phyloP scores from a whole-genome alignment of 1,140 invertebrate species.

The Leptinotarsa texana region DNA sequence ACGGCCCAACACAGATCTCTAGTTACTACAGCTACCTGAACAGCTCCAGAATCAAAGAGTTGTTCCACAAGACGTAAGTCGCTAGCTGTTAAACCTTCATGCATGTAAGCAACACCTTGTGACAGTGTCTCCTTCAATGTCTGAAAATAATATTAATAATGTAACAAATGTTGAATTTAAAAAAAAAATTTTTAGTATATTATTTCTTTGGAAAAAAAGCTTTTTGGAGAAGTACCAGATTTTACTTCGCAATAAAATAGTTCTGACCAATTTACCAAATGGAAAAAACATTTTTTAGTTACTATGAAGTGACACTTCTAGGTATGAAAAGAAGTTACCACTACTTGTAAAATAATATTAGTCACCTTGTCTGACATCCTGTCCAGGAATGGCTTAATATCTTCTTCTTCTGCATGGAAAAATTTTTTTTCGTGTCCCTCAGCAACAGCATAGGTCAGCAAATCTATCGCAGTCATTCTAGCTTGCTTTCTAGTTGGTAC shows the following conservation, averaged over 20 bases:
- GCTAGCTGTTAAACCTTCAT: slow-evolving; percentile 85
- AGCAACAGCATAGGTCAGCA: slow-evolving; percentile 90
- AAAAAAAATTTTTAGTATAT: no score
- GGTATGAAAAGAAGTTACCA: no score
- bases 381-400: slow-evolving; percentile 86
- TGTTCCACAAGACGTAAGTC: slow-evolving; percentile 91
- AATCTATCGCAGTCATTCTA: slow-evolving; percentile 90
- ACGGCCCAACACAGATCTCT: slow-evolving; percentile 91
- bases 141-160: slow-evolving; percentile 50
- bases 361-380: slow-evolving; percentile 80
- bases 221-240: no score
- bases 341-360: not conserved
- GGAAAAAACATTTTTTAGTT: not conserved
- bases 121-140: slow-evolving; percentile 83
- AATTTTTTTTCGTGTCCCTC: slow-evolving; percentile 85
- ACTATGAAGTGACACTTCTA: not conserved
- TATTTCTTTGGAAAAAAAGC: no score
- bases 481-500: slow-evolving; percentile 95
- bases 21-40: slow-evolving; percentile 92
- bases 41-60: slow-evolving; percentile 89
- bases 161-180: no score
- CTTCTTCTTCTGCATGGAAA: slow-evolving; percentile 84
- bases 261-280: no score
- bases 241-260: no score
- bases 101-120: slow-evolving; percentile 96